phyloP scores from a whole-genome alignment of 2,888 invertebrate species.

The Troides aeacus region DNA sequence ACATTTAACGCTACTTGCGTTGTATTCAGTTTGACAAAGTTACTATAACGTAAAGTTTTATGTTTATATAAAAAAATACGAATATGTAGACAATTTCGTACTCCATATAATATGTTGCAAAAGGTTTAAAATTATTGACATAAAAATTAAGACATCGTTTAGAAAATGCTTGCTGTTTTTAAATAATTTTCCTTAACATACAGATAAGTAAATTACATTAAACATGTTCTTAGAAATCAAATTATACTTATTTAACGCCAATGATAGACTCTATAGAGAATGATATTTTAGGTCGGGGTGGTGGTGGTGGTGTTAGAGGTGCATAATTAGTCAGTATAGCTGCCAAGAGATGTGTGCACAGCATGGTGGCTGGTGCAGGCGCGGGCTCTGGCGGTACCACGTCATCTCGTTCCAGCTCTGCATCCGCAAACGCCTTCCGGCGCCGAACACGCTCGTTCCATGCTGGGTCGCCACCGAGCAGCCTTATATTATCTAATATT shows the following conservation, averaged over 20 bases:
- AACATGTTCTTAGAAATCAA: no score
- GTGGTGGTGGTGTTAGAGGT: conserved; percentile 49
- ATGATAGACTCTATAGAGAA: conserved; percentile 87
- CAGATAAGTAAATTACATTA: no score
- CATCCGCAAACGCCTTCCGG: conserved; percentile 84
- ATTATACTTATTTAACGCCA: conserved; percentile 70
- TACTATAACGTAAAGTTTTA: no score
- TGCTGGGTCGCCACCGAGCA: conserved; percentile 53
- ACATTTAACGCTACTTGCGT: no score
- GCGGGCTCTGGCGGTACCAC: conserved; percentile 42
- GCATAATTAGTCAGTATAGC: conserved; percentile 65
- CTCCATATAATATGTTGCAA: no score
- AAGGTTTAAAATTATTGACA: no score
- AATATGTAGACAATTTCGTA: no score
- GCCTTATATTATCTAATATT: conserved; percentile 46
- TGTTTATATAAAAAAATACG: no score
- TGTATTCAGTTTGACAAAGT: no score
- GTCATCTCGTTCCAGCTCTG: conserved; percentile 81
- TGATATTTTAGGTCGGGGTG: conserved; percentile 68
- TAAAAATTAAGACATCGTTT: no score
- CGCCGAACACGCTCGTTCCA: conserved; percentile 79
- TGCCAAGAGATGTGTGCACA: conserved; percentile 76
- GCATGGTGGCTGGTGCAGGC: conserved; percentile 59
- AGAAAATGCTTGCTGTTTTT: no score
- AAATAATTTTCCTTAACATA: no score